These are phyloP conservation scores for Heloderma charlesbogerti DNA, from an alignment of 2,113 vertebrate species.

Conservation along the genomic window DNA sequence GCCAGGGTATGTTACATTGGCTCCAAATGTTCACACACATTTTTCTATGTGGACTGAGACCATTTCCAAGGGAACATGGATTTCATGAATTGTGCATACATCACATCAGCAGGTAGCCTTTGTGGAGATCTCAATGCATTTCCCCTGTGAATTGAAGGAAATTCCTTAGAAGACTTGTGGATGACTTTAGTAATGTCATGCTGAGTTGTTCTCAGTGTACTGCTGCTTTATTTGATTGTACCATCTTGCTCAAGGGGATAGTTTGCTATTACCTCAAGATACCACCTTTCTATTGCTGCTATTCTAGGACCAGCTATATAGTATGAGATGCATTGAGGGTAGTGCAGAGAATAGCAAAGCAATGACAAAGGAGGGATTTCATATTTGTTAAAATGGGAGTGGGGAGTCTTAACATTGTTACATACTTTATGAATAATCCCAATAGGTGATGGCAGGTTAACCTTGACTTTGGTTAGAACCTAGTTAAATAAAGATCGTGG, in stretches of 20 bases:
- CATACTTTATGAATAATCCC: background rate
- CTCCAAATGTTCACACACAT: background rate
- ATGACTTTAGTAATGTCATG: slow-evolving; percentile 2
- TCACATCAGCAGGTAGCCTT: background rate
- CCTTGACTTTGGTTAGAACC: background rate
- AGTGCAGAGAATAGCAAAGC: background rate
- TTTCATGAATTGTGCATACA: slow-evolving; percentile 12
- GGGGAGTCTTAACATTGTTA: background rate
- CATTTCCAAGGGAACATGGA: background rate
- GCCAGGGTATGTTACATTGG: background rate
- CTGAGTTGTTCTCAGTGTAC: slow-evolving; percentile 7
- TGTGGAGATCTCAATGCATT: background rate
- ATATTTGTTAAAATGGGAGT: slow-evolving; percentile 5
- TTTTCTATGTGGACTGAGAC: background rate
- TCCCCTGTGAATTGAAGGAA: background rate
- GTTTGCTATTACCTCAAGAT: slow-evolving; percentile 8
- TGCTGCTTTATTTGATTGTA: slow-evolving; percentile 8
- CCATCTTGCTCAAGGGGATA: background rate
- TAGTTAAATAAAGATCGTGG: background rate
- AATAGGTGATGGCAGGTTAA: background rate
- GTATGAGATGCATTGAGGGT: background rate
- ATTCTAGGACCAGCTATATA: background rate
- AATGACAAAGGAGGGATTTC: background rate
- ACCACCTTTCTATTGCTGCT: background rate
- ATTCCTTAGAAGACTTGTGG: background rate